Percentiles rank a stretch among this genome's conserved stretches.
phyloP scores from a whole-genome alignment of 2,797 vertebrate species.

The Spea hammondii region DNA sequence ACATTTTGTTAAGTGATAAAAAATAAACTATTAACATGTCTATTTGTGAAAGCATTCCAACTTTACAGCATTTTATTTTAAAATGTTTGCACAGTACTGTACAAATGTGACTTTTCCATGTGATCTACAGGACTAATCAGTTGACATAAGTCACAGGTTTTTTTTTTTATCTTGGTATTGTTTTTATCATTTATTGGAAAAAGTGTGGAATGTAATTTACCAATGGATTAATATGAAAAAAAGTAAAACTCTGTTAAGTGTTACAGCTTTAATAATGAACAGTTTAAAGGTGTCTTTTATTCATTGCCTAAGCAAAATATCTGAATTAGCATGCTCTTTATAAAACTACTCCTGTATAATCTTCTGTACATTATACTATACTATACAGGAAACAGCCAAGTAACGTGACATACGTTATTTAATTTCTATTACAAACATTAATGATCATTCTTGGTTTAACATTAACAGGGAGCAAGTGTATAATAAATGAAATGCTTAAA shows the following conservation, averaged over 20 bases:
- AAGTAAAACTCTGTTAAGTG: neutral
- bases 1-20: too few species aligned
- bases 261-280: neutral
- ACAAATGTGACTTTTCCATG: too few species aligned
- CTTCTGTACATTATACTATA: neutral
- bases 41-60: too few species aligned
- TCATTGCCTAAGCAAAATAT: neutral
- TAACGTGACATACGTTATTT: neutral
- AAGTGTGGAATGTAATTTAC: too few species aligned
- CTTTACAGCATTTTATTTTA: too few species aligned
- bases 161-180: too few species aligned
- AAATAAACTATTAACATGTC: too few species aligned
- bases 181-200: too few species aligned
- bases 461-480: neutral
- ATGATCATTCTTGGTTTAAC: neutral
- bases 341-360: neutral
- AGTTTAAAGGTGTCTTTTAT: neutral
- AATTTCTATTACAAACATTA: neutral
- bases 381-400: neutral
- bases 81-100: too few species aligned
- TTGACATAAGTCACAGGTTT: too few species aligned
- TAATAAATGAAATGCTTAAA: neutral
- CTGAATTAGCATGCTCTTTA: neutral
- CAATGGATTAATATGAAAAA: too few species aligned
- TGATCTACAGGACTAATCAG: too few species aligned